These are phyloP conservation scores for Stegodyphus mimosarum DNA, from an alignment of 1,140 invertebrate species.

Conservation along the genomic window DNA sequence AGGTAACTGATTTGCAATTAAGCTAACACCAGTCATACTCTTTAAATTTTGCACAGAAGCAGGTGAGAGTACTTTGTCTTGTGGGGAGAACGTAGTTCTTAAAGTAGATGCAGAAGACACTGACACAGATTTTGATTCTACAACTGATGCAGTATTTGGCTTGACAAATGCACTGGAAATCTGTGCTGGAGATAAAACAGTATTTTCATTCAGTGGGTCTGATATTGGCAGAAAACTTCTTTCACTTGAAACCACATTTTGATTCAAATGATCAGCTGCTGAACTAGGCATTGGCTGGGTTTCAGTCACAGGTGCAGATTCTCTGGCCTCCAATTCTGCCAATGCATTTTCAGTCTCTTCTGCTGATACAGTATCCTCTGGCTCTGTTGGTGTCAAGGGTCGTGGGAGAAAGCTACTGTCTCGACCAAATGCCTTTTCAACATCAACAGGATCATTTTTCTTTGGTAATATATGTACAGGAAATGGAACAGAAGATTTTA, in stretches of 20 bases:
- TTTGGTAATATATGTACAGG: conserved; percentile 31
- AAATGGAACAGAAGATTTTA: conserved; percentile 5
- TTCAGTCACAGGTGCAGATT: background rate
- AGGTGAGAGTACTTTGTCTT: conserved; percentile 3
- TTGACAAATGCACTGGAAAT: background rate
- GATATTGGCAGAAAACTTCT: background rate
- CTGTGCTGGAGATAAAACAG: background rate
- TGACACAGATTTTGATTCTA: background rate
- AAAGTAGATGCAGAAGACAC: background rate
- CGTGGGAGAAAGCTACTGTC: conserved; percentile 51
- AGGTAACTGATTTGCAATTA: background rate
- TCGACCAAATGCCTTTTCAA: conserved; percentile 42
- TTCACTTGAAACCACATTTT: background rate
- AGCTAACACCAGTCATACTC: conserved; percentile 4
- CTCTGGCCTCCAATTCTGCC: conserved; percentile 36
- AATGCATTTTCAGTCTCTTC: conserved; percentile 41
- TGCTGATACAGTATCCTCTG: conserved; percentile 37
- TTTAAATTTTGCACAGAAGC: conserved; percentile 10
- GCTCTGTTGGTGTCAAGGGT: conserved; percentile 48
- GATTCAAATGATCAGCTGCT: background rate
- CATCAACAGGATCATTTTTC: conserved; percentile 54
- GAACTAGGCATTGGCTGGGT: background rate
- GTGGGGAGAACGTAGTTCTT: background rate
- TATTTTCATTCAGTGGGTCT: background rate
- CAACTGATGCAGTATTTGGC: background rate